A percentile compares a stretch with the other conserved stretches of the same genome.
Conservation (phyloP, 2,113 vertebrate species). For the Campylomormyrus numenius region DNA sequence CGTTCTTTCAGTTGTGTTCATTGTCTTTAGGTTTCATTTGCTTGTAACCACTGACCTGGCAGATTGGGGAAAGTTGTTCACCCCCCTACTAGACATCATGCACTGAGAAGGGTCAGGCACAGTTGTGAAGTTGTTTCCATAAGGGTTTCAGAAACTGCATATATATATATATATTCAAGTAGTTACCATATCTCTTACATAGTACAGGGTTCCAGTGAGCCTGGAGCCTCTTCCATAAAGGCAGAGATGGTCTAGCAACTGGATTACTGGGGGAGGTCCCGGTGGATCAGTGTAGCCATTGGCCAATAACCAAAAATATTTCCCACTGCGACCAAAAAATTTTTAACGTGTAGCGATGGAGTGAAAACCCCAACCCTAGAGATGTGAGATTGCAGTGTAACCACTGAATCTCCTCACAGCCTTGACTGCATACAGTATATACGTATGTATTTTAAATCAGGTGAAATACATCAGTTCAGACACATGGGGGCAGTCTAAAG, state of each 20-base stretch:
- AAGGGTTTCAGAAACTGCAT: background rate
- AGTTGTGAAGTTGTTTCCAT: background rate
- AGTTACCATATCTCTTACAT: background rate
- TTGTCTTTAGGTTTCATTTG: background rate
- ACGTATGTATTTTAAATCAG: background rate
- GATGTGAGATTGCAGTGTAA: background rate
- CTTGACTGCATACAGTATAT: background rate
- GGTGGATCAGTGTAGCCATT: background rate
- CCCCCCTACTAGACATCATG: background rate
- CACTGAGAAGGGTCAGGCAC: background rate
- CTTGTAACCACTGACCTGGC: background rate
- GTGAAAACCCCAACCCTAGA: background rate
- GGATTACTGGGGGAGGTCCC: background rate
- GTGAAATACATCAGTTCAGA: background rate
- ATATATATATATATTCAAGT: background rate
- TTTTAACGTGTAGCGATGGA: background rate
- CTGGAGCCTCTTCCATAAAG: background rate
- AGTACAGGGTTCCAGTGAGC: background rate
- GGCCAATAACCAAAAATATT: background rate
- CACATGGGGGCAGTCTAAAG: background rate
- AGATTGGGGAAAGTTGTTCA: background rate
- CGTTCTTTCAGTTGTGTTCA: background rate
- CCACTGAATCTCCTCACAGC: background rate
- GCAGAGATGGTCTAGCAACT: background rate
- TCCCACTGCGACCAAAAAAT: background rate